A percentile compares a stretch with the other conserved stretches of the same genome.
phyloP scores from a whole-genome alignment of 2,888 invertebrate species.

The Sphaerophoria taeniata region DNA sequence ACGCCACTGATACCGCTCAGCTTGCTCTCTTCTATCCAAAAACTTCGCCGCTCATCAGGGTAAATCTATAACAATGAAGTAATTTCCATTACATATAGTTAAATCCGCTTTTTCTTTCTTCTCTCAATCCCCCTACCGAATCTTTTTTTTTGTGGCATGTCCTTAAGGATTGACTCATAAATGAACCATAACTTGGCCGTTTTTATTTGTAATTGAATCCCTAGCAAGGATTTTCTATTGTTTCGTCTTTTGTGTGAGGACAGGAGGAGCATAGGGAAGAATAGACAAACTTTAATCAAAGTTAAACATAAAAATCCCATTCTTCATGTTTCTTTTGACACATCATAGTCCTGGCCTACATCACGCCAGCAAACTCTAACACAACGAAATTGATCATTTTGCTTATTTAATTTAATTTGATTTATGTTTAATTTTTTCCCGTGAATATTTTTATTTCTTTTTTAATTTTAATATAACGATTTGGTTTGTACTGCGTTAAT shows the following conservation, averaged over 20 bases:
- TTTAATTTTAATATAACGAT: conserved; percentile 12
- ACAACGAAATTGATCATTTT: conserved; percentile 67
- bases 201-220: conserved; percentile 52
- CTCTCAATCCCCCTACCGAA: not conserved
- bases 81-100: conserved; percentile 51
- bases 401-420: conserved; percentile 36
- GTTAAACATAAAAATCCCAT: conserved; percentile 30
- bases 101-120: conserved; percentile 9
- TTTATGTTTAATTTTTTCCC: conserved; percentile 39
- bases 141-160: not conserved
- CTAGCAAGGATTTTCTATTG: not conserved
- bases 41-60: not conserved
- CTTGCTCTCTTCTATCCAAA: not conserved
- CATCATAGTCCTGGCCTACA: not conserved
- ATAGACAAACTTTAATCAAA: conserved; percentile 4
- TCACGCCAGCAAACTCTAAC: not conserved
- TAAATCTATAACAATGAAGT: conserved; percentile 41
- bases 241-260: not conserved
- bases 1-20: conserved; percentile 1
- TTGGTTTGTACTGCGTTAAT: conserved; percentile 35
- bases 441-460: conserved; percentile 4
- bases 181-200: conserved; percentile 21
- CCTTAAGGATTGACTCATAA: conserved; percentile 34
- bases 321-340: conserved; percentile 31
- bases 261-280: not conserved